phyloP scores from a whole-genome alignment of 2,797 vertebrate species.

The Labroides dimidiatus region DNA sequence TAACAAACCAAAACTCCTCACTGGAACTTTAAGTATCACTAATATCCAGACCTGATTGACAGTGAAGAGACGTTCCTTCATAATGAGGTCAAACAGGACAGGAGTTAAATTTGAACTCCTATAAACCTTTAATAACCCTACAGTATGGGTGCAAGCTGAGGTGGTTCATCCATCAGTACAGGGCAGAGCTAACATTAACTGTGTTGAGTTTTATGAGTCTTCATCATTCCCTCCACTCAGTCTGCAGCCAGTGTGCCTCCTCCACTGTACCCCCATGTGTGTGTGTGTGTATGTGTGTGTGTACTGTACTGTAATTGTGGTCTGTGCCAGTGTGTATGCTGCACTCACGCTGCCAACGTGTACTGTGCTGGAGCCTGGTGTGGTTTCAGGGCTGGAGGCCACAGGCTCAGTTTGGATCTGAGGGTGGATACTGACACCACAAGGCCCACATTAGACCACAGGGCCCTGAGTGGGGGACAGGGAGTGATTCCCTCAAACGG shows the following conservation, averaged over 20 bases:
- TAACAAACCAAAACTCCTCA: too few species aligned
- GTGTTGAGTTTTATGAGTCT: slow-evolving; percentile 16
- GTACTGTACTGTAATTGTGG: slow-evolving; percentile 45
- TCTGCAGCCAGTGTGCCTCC: slow-evolving; percentile 25
- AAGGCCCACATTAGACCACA: slow-evolving; percentile 24
- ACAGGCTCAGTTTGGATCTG: slow-evolving; percentile 64
- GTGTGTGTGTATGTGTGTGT: background rate
- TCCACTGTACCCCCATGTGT: slow-evolving; percentile 13
- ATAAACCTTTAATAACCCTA: background rate
- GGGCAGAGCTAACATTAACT: slow-evolving; percentile 35
- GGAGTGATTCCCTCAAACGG: slow-evolving; percentile 39
- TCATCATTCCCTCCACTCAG: slow-evolving; percentile 13
- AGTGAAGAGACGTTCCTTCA: too few species aligned
- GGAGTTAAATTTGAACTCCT: background rate
- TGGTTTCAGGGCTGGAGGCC: slow-evolving; percentile 62
- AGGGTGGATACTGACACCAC: slow-evolving; percentile 70
- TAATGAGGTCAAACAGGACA: background rate
- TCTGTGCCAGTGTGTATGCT: slow-evolving; percentile 35
- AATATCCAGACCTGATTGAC: too few species aligned
- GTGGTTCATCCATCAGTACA: too few species aligned
- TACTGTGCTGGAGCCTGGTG: slow-evolving; percentile 45
- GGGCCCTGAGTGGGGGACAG: slow-evolving; percentile 27
- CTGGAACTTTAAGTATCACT: too few species aligned
- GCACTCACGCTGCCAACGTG: slow-evolving; percentile 41
- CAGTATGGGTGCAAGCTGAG: background rate